Conservation (phyloP, 2,113 vertebrate genomes). For the Chionomys nivalis region DNA sequence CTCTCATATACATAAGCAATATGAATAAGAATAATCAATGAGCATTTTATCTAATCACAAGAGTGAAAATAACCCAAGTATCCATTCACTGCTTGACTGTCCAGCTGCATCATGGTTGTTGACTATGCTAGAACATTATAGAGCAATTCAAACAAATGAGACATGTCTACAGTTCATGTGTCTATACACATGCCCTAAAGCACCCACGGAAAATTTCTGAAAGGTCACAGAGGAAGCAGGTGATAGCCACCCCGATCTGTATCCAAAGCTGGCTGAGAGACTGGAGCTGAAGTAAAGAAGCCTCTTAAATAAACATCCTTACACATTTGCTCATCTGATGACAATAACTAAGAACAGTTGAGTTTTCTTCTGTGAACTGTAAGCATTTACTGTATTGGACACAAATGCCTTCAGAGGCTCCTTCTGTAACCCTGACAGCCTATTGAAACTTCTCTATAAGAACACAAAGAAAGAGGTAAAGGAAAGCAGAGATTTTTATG, state of each 20-base stretch:
- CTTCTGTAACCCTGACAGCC: neutral
- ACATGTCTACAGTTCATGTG: neutral
- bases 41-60: neutral
- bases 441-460: neutral
- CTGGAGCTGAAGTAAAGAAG: neutral
- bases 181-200: neutral
- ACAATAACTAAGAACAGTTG: neutral
- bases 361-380: neutral
- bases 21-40: neutral
- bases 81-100: neutral
- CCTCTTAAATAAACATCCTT: neutral
- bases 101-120: neutral
- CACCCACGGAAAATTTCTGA: neutral
- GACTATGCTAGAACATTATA: neutral
- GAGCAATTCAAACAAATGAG: neutral
- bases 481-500: constrained; percentile 17
- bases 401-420: neutral
- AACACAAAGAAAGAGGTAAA: constrained; percentile 16
- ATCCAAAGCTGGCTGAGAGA: neutral
- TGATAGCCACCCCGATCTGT: neutral
- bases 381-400: neutral
- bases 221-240: neutral
- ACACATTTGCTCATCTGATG: constrained; percentile 7
- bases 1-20: neutral
- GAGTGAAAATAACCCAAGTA: neutral